Evolutionary conservation across 2,113 vertebrate genomes (phyloP).

Genomic region (Etheostoma cragini): DNA sequence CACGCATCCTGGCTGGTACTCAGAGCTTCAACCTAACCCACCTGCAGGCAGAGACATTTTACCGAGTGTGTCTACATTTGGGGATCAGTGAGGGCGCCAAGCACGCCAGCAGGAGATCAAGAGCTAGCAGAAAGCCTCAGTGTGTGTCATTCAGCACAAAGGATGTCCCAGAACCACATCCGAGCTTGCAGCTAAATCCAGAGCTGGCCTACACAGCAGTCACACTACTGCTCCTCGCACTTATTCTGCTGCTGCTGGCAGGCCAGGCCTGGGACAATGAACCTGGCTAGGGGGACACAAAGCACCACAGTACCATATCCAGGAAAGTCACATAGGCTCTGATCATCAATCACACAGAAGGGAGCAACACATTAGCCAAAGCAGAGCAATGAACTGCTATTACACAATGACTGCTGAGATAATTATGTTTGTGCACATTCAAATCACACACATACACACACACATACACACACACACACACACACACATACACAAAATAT

Average conservation of each 20-base stretch:
- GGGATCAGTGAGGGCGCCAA: constrained; percentile 80
- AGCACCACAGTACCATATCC: constrained; percentile 56
- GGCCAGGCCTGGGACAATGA: constrained; percentile 64
- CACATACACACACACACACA: constrained; percentile 29
- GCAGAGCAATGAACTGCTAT: constrained; percentile 54
- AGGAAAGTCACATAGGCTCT: constrained; percentile 63
- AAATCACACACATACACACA: constrained; percentile 17
- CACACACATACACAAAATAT: constrained; percentile 13
- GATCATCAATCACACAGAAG: constrained; percentile 46
- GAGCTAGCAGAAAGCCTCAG: constrained; percentile 79
- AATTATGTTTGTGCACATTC: constrained; percentile 23
- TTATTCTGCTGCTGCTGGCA: constrained; percentile 85
- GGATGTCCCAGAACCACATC: constrained; percentile 43
- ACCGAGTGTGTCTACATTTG: constrained; percentile 91
- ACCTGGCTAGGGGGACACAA: constrained; percentile 48
- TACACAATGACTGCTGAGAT: constrained; percentile 63
- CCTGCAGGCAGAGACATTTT: constrained; percentile 89
- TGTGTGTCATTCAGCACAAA: constrained; percentile 73
- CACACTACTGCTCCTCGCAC: constrained; percentile 81
- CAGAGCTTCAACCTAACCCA: constrained; percentile 93
- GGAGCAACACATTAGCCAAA: constrained; percentile 36
- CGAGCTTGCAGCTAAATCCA: constrained; percentile 55
- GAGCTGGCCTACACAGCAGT: constrained; percentile 78
- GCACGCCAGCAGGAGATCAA: constrained; percentile 84
- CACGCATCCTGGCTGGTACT: constrained; percentile 89